These are phyloP conservation scores for Lepidocyrtinus sp. DNA, from an alignment of 2,888 invertebrate species.

Conservation along the genomic window DNA sequence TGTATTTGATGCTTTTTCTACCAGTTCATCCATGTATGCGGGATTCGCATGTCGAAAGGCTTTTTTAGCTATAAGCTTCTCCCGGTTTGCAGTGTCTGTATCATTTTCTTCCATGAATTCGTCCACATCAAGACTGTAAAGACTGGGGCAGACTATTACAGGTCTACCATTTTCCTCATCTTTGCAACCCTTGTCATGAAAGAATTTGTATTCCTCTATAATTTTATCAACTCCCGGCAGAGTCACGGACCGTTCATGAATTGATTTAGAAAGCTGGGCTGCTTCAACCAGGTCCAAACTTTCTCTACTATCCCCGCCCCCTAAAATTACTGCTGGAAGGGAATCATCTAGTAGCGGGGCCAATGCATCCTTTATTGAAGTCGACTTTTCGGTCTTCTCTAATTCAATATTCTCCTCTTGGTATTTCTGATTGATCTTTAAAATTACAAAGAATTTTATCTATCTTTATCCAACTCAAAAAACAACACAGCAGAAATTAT, in stretches of 20 bases:
- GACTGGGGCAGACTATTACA: constrained; percentile 54
- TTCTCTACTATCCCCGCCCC: not conserved
- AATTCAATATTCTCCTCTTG: not conserved
- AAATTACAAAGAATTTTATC: not conserved
- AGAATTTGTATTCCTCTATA: constrained; percentile 44
- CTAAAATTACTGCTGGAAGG: not conserved
- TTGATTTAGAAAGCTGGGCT: not conserved
- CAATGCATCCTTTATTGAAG: not conserved
- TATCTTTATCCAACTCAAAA: too few relatives aligned
- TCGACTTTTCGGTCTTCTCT: not conserved
- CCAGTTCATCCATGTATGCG: constrained; percentile 45
- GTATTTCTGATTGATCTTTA: not conserved
- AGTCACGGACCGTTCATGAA: not conserved
- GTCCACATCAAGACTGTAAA: constrained; percentile 60
- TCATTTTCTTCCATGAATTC: constrained; percentile 41
- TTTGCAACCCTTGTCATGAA: constrained; percentile 40
- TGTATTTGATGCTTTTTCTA: constrained; percentile 7
- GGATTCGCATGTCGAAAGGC: constrained; percentile 30
- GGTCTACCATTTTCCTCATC: constrained; percentile 39
- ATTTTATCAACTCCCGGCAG: constrained; percentile 29
- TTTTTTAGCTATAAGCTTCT: not conserved
- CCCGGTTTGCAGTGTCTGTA: not conserved
- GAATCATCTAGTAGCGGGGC: not conserved
- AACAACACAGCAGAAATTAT: not conserved
- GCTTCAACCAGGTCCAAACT: not conserved